A percentile compares a stretch with the other conserved stretches of the same genome.
Evolutionary conservation across 2,113 vertebrate genomes (phyloP).

Genomic region (Loxodonta africana): DNA sequence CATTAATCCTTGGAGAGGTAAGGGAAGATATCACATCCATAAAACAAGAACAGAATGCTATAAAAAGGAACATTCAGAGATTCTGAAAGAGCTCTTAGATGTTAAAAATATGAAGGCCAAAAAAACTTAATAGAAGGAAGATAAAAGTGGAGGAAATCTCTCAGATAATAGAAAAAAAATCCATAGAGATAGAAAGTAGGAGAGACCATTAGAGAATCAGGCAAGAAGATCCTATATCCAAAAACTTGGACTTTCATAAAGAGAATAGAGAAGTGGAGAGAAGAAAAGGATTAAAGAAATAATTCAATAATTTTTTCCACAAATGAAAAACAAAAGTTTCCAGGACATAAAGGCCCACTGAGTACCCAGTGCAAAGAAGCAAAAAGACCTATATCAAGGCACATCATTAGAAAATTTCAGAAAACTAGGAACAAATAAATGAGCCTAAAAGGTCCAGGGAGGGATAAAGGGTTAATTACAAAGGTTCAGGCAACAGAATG

Average conservation of each 20-base stretch:
- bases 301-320: background rate
- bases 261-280: background rate
- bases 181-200: background rate
- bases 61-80: slow-evolving; percentile 35
- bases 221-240: background rate
- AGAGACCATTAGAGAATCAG: background rate
- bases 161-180: background rate
- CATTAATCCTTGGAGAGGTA: background rate
- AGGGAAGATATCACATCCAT: background rate
- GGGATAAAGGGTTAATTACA: background rate
- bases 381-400: background rate
- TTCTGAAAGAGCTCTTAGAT: background rate
- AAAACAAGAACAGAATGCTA: slow-evolving; percentile 36
- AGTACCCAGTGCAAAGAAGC: background rate
- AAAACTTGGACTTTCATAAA: background rate
- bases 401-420: background rate
- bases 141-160: background rate
- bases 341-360: background rate
- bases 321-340: slow-evolving; percentile 7
- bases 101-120: background rate
- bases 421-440: slow-evolving; percentile 4
- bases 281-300: background rate
- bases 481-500: background rate
- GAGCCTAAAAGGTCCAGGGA: background rate
- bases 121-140: background rate